Base-by-base conservation (phyloP, 2,113 vertebrate genomes). In the Rana temporaria region DNA sequence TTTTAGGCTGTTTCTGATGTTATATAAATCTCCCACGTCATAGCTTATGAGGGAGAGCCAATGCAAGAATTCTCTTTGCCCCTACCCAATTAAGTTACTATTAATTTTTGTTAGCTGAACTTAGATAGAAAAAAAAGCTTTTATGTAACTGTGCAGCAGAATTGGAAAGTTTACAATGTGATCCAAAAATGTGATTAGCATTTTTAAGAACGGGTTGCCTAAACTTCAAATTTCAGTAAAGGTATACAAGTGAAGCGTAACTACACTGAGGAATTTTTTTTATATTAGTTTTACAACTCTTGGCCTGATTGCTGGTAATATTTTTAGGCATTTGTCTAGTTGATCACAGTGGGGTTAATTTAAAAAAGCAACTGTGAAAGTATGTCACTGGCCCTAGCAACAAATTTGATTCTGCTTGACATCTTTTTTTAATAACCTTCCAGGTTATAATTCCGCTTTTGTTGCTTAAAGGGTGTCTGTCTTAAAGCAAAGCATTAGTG, bases 151-250 rank as follows among this genome's bases (percentile, higher is more conserved):
- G 38, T 42, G 30, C 30, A 42, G 60, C n/a, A 60, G 42, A 75
- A 57, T n/a, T 30, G 24, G 26, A 72, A 72, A 26, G 11, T 48
- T 30, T 30, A 30, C 26, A 3, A 30, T 73, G 53, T 57, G 70
- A 57, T 32, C 53, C 18, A 55, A 24, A 48, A 26, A 71, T 55
- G 69, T 9, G 30, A 55, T 71, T 52, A 73, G 30, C 18, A 26
- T 73, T 73, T 30, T 17, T n/a, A 53, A 56, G 70, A 26, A 30
- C 7, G 55, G 70, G 56, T 30, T 18, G 8, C 16, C 57, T 24
- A 73, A 57, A 55, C 55, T 48, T 48, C 14, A 48, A 48, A 53
- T 24, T 53, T 70, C 20, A 70, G 15, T 70, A 55, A 55, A 71
- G 55, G 70, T 73, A 22, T 53, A 32, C 16, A 73, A 56, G 26